phyloP scores from a whole-genome alignment of 2,797 vertebrate species.

The Luscinia megarhynchos region DNA sequence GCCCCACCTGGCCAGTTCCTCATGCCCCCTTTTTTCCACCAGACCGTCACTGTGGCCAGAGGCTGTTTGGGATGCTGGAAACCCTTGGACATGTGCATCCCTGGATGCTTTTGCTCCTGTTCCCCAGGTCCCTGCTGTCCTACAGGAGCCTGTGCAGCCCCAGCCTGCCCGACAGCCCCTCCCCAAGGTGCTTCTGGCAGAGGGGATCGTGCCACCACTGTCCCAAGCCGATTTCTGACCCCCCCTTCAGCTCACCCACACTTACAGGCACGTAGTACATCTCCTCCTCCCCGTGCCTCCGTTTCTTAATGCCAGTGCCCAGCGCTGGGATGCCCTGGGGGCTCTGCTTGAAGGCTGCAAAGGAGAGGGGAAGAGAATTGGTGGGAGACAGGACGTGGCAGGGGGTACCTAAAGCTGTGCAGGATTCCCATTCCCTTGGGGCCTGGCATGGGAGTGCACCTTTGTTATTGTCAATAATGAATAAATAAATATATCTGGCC shows the following conservation, averaged over 20 bases:
- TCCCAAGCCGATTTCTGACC: fast-evolving
- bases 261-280: conserved; percentile 95
- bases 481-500: background rate
- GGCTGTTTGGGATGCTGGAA: fast-evolving
- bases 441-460: background rate
- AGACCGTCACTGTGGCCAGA: background rate
- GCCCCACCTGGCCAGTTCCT: background rate
- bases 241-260: background rate
- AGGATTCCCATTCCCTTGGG: background rate
- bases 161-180: fast-evolving
- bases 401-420: background rate
- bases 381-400: background rate
- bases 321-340: conserved; percentile 86
- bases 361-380: background rate
- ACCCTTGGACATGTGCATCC: fast-evolving
- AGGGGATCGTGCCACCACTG: fast-evolving
- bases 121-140: background rate
- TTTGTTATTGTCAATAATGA: background rate
- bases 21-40: background rate
- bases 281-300: conserved; percentile 94
- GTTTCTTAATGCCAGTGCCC: conserved; percentile 87
- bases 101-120: background rate
- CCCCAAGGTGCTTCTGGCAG: background rate
- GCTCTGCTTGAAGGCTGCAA: conserved; percentile 92
- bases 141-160: background rate